A percentile compares a stretch with the other conserved stretches of the same genome.
phyloP scores from a whole-genome alignment of 2,888 invertebrate species.

The Spodoptera picta region DNA sequence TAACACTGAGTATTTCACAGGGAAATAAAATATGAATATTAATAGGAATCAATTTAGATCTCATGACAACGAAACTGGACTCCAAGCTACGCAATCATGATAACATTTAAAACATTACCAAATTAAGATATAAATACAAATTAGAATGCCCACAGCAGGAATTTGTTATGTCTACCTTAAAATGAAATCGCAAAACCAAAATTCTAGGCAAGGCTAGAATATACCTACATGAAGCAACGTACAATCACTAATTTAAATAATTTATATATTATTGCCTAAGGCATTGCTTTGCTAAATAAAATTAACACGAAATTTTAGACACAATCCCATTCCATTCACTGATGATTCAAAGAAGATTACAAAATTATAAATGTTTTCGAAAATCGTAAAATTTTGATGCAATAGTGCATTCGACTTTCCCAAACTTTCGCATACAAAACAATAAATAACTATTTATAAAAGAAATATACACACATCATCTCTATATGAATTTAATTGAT shows the following conservation, averaged over 20 bases:
- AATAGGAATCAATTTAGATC: no score
- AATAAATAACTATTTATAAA: conserved; percentile 5
- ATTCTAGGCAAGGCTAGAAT: conserved; percentile 2
- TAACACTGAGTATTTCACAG: no score
- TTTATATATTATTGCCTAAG: conserved; percentile 1
- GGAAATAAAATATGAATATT: no score
- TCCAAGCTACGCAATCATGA: no score
- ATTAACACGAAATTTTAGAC: not conserved
- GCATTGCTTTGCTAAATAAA: conserved; percentile 2
- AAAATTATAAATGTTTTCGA: not conserved
- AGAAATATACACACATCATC: conserved; percentile 10
- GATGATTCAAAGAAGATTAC: conserved; percentile 5
- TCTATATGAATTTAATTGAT: no score
- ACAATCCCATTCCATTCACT: not conserved
- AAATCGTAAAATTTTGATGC: conserved; percentile 1
- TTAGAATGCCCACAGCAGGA: no score
- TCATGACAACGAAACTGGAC: no score
- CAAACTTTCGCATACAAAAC: conserved; percentile 16
- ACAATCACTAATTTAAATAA: conserved; percentile 4
- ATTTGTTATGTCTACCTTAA: no score
- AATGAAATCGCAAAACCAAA: not conserved
- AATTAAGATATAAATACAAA: no score
- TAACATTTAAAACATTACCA: no score
- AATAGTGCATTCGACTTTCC: conserved; percentile 25
- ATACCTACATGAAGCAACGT: not conserved